Evolutionary conservation across 2,888 invertebrate species (phyloP), one percentile per base, ranked within the genome.

Genomic region (Norana najaformis): DNA sequence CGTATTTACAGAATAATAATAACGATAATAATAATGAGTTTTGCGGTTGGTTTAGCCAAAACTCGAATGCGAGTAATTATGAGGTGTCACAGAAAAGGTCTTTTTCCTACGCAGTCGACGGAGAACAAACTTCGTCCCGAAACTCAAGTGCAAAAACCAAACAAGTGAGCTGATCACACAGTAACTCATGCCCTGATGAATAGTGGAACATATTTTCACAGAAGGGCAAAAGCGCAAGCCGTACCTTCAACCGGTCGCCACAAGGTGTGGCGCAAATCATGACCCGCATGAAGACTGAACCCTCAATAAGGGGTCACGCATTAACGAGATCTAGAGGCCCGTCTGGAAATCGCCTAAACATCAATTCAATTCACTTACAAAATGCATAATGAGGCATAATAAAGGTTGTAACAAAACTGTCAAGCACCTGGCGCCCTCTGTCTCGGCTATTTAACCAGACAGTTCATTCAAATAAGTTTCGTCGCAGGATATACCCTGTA

Each of bases 51-150:
- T n/a, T 30, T 69, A 69, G 69, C 69, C 30, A 69, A 69, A n/a
- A 69, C 11, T 30, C 69, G n/a, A 11, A 69, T 11, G n/a, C 11
- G 69, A n/a, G 69, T n/a, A 8, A 69, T 69, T 30, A 69, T 13
- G n/a, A n/a, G 69, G n/a, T 69, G n/a, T n/a, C n/a, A n/a, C 69
- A 69, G 69, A 69, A 69, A n/a, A 69, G 30, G 69, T 69, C 69
- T 23, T 69, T 53, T 69, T 69, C 69, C 69, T 69, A 69, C 16
- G 69, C 69, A 69, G 14, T 69, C 30, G 69, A 69, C 30, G 1
- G 69, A 69, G 8, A n/a, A 69, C 69, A n/a, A 30, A 30, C 6
- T 69, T 69, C 69, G n/a, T 69, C 69, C 30, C 30, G 30, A n/a
- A n/a, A n/a, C 69, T 69, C 69, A 69, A 69, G 69, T 69, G 69